A percentile compares a stretch with the other conserved stretches of the same genome.
These are phyloP conservation scores for Chiloscyllium punctatum DNA, from an alignment of 2,797 vertebrate genomes.

Conservation along the genomic window DNA sequence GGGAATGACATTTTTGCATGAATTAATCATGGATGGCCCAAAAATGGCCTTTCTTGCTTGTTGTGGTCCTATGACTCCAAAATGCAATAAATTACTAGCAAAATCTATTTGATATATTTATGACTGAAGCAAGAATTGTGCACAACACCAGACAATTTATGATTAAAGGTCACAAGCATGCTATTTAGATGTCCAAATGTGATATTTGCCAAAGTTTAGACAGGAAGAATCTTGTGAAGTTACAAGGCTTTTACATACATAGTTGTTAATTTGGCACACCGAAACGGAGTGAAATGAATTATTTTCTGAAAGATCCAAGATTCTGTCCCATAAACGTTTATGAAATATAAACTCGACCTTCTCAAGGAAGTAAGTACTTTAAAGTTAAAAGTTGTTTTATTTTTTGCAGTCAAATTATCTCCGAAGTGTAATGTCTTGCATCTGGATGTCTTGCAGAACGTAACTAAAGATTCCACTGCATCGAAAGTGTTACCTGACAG, in stretches of 20 bases:
- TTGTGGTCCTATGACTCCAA: background rate
- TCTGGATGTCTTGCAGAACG: background rate
- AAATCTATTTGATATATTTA: background rate
- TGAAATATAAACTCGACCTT: too few relatives aligned
- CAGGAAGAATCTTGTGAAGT: background rate
- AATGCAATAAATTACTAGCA: background rate
- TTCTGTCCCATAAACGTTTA: background rate
- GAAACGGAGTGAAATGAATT: background rate
- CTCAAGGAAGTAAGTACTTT: too few relatives aligned
- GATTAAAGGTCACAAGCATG: background rate
- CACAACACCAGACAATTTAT: background rate
- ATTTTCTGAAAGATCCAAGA: background rate
- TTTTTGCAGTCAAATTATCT: background rate
- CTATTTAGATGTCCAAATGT: background rate
- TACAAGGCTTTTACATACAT: too few relatives aligned
- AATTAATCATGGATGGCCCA: background rate
- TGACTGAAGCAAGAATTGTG: background rate
- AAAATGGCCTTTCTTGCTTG: background rate
- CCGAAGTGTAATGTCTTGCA: background rate
- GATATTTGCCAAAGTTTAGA: background rate
- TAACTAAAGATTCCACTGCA: background rate
- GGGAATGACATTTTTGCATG: background rate
- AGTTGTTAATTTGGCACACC: too few relatives aligned
- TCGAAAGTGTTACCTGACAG: background rate
- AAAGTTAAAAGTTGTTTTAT: too few relatives aligned